Base-by-base conservation (phyloP, 1,140 invertebrate genomes). In the Eriosoma lanigerum region DNA sequence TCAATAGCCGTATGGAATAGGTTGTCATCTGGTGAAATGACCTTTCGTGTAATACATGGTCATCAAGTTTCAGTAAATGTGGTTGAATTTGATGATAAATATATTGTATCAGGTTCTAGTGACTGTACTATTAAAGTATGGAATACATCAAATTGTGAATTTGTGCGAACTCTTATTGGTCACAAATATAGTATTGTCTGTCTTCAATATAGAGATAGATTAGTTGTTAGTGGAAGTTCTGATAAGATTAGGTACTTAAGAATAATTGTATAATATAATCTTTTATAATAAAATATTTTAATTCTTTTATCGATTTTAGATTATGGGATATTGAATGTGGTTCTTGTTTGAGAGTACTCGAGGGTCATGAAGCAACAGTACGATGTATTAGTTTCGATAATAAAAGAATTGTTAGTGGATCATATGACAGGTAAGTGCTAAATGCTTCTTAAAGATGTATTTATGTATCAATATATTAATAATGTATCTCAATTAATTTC, bases 1-100 rank as follows among this genome's bases (percentile, higher is more conserved):
- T 98, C 96, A 48, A 99, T 99, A 88, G 97, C 97, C 15, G 98
- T 99, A 1, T 99, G 98, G 98, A 97, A 99, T 85, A 99, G 99
- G 97, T 94, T 95, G 32, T 97, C 96, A 32, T 93, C 96, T 56
- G 94, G 92, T 68, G 97, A 99, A 87, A 99, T 99, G 78, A 96
- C 95, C 83, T 86, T 99, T 50, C 89, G 97, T 66, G 97, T 99
- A 6, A 87, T 99, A 46, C 96, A 99, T 19, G 98, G 98, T 1
- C 98, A 99, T 87, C 88, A 98, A 66, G 98, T 98, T 29, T 98
- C 98, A 70, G 98, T 99, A 29, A 99, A 99, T 88, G 98, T 99
- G 52, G 98, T 99, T 2, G 98, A 99, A 88, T 99, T 99, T 88
- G 98, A 99, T 87, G 96, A 99, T 85, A 98, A 98, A 87, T 99